Conservation (phyloP, 2,113 vertebrate species). For the Etia nguti region DNA sequence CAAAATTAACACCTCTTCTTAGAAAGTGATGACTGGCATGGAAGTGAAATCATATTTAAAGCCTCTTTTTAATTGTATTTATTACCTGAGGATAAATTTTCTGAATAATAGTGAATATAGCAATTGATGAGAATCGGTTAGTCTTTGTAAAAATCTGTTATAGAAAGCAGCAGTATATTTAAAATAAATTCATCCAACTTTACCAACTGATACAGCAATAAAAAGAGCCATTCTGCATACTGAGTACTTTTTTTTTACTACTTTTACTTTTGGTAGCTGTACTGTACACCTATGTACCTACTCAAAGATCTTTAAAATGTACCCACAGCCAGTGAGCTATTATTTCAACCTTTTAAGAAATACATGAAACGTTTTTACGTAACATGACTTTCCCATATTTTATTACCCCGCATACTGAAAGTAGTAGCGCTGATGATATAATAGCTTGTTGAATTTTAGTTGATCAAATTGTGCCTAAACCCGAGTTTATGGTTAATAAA, state of each 20-base stretch:
- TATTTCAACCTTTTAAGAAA: neutral
- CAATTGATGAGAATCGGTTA: neutral
- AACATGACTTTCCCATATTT: neutral
- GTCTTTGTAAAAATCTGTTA: neutral
- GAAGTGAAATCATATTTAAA: neutral
- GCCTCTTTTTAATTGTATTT: neutral
- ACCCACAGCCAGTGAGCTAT: neutral
- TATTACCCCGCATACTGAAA: neutral
- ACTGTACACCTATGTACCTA: neutral
- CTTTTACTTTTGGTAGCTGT: neutral
- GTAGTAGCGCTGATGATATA: neutral
- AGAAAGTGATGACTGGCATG: constrained; percentile 11
- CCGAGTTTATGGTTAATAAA: neutral
- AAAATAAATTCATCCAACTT: neutral
- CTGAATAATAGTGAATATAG: neutral
- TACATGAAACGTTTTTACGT: neutral
- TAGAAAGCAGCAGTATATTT: neutral
- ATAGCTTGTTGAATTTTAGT: neutral
- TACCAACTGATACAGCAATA: neutral
- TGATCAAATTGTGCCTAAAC: neutral
- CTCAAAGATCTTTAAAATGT: neutral
- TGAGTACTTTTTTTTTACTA: no score
- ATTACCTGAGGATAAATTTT: neutral
- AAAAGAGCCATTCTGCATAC: neutral
- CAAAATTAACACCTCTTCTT: constrained; percentile 33